Evolutionary conservation across 2,113 vertebrate species (phyloP), one percentile per base, ranked within the genome.

Genomic region (Columba livia): DNA sequence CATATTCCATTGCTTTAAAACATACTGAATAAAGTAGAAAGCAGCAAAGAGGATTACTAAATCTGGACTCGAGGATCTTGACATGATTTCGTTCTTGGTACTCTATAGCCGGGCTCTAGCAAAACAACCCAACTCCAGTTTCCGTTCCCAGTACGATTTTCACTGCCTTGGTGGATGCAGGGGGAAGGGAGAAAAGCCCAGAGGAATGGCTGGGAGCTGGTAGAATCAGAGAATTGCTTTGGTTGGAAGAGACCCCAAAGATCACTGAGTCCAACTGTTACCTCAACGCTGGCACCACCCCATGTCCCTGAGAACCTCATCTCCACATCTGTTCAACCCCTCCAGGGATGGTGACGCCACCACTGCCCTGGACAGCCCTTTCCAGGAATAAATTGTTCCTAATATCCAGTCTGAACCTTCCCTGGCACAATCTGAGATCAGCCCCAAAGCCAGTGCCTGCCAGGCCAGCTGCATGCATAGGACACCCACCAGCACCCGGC

Each of bases 141-240:
- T 20, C 79, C 56, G 7, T 18, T 50, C 34, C 72, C 92, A n/a
- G 21, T 2, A 7, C 0, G 42, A 26, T 15, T 21, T 12, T 12
- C 47, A 3, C n/a, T 17, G 6, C 40, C 40, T 8, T 6, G 0
- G 2, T 1, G 62, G 79, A 8, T 4, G 3, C 60, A 7, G 42
- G 20, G 2, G 9, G 12, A 5, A 32, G 6, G 38, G 5, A 48
- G 21, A 31, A 32, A 47, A n/a, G 31, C 73, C 48, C 50, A 4
- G 28, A 15, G 42, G 47, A 36, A 48, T 44, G 58, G 62, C 26
- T 53, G 42, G 77, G 53, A 61, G 72, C 57, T 31, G 42, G 36
- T 17, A 17, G 42, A 44, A 44, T 44, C 42, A 44, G 42, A 44
- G 42, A 17, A 44, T 8, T 16, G 42, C 42, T 44, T 44, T 44